phyloP scores from a whole-genome alignment of 37 sponge, comb jelly and placozoan genomes.

The Ephydatia muelleri region DNA sequence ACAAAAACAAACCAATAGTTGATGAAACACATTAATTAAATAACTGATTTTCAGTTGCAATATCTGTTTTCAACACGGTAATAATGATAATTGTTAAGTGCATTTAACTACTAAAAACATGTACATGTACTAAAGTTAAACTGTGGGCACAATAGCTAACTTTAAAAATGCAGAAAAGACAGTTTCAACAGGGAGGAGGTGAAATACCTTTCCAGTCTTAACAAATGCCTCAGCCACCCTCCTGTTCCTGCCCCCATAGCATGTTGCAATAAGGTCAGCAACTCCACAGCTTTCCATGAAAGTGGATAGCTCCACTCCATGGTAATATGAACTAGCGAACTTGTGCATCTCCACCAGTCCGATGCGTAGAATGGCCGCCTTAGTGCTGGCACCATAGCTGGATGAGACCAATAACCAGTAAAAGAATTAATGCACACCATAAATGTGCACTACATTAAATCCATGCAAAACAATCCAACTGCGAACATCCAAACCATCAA shows the following conservation, averaged over 20 bases:
- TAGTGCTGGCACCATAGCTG: slow-evolving; percentile 94
- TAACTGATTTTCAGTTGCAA: neutral
- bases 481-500: no score
- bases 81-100: no score
- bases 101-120: no score
- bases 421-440: neutral
- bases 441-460: neutral
- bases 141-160: no score
- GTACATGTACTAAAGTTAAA: no score
- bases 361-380: slow-evolving; percentile 92
- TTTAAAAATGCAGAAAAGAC: neutral
- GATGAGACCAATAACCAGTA: neutral
- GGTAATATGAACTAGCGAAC: slow-evolving; percentile 70
- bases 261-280: slow-evolving; percentile 95
- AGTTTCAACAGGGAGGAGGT: neutral
- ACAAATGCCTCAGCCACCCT: slow-evolving; percentile 93
- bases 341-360: slow-evolving; percentile 92
- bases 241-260: slow-evolving; percentile 94
- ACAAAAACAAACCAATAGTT: neutral
- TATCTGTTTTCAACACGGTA: neutral
- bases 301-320: slow-evolving; percentile 55
- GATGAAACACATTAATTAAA: neutral
- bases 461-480: no score
- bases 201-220: slow-evolving; percentile 60
- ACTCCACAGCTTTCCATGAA: slow-evolving; percentile 98